Conservation (phyloP, 2,113 vertebrate genomes). For the Xenopus borealis region DNA sequence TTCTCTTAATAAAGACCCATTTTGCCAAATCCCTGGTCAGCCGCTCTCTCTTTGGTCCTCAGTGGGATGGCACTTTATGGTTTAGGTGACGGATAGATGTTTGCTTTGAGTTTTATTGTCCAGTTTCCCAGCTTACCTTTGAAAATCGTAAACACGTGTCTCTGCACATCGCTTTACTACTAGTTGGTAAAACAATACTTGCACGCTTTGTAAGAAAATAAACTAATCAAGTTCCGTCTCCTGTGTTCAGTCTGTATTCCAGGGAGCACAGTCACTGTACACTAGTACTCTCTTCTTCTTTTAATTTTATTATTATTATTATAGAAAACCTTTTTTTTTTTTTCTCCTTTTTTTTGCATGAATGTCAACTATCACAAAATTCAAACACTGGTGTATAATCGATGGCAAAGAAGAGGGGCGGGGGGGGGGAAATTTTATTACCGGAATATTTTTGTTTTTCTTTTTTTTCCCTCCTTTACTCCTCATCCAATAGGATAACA, state of each 20-base stretch:
- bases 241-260: constrained; percentile 17
- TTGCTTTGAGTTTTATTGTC: constrained; percentile 58
- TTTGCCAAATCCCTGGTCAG: too few relatives aligned
- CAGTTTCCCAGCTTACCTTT: constrained; percentile 44
- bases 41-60: constrained; percentile 15
- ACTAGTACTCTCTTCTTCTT: constrained; percentile 38
- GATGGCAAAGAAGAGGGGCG: constrained; percentile 40
- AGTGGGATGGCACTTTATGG: constrained; percentile 26
- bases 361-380: constrained; percentile 53
- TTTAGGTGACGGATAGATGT: constrained; percentile 52
- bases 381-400: constrained; percentile 30
- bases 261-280: constrained; percentile 46
- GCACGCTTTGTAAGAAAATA: constrained; percentile 6
- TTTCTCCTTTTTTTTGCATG: constrained; percentile 69
- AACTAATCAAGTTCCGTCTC: constrained; percentile 11
- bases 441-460: constrained; percentile 99
- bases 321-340: constrained; percentile 17
- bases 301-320: constrained; percentile 24
- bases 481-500: constrained; percentile 97
- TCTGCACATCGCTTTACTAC: constrained; percentile 11
- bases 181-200: constrained; percentile 17
- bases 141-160: constrained; percentile 8
- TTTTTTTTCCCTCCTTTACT: constrained; percentile 76
- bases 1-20: too few relatives aligned
- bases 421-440: constrained; percentile 93